These are phyloP conservation scores for Agrotis clavis DNA, from an alignment of 2,888 invertebrate species.

Conservation along the genomic window DNA sequence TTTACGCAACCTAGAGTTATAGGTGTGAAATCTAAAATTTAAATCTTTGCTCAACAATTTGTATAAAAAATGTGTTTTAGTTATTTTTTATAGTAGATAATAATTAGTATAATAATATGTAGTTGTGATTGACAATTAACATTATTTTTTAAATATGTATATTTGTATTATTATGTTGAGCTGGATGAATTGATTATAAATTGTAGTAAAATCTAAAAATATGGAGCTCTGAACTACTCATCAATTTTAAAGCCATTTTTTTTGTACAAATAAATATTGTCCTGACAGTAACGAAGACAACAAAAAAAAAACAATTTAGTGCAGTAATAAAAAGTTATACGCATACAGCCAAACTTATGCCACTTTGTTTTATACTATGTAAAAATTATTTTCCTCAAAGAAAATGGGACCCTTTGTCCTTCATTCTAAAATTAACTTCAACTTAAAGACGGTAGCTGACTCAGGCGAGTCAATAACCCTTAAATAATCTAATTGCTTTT, in stretches of 20 bases:
- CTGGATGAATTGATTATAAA: background rate
- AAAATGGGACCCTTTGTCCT: too few species aligned
- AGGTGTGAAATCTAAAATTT: background rate
- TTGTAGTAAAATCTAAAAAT: background rate
- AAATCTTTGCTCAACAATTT: background rate
- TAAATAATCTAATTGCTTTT: conserved; percentile 4
- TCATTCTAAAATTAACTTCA: background rate
- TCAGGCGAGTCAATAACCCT: background rate
- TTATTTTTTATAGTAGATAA: conserved; percentile 17
- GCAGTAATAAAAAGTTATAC: too few species aligned
- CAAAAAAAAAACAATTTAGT: too few species aligned
- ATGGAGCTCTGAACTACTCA: too few species aligned
- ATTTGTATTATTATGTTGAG: background rate
- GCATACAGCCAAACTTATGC: too few species aligned
- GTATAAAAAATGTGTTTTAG: conserved; percentile 16
- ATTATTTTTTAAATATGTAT: background rate
- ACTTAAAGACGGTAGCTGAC: background rate
- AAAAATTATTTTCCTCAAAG: too few species aligned
- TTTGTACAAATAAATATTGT: background rate
- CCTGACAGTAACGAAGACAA: too few species aligned
- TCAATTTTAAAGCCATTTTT: background rate
- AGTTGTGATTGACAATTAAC: conserved; percentile 43
- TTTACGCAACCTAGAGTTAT: background rate
- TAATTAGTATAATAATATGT: background rate
- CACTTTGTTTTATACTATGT: too few species aligned